phyloP scores from a whole-genome alignment of 1,140 invertebrate species.

The Conopomorpha cramerella region DNA sequence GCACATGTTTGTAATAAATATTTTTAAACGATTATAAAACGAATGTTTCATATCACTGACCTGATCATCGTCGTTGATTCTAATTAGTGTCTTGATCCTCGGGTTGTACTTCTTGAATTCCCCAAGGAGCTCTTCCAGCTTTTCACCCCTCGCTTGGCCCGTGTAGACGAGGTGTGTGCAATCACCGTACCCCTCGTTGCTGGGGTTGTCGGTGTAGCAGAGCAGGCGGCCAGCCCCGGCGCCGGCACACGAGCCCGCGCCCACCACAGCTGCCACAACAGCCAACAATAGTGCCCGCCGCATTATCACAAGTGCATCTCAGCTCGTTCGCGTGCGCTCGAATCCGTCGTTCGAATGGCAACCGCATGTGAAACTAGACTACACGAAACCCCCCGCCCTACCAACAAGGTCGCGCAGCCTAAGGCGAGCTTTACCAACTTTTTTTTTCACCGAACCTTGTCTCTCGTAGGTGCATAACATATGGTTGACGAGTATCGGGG shows the following conservation, averaged over 20 bases:
- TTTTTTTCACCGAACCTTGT: too few species aligned
- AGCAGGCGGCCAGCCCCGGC: conserved; percentile 50
- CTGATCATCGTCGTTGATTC: conserved; percentile 46
- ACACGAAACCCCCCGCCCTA: too few species aligned
- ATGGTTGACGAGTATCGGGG: too few species aligned
- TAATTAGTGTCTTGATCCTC: conserved; percentile 45
- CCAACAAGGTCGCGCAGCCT: too few species aligned
- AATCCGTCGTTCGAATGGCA: too few species aligned
- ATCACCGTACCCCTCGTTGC: conserved; percentile 26
- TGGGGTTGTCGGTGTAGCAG: conserved; percentile 44
- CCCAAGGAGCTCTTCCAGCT: conserved; percentile 40
- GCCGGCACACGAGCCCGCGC: conserved; percentile 22
- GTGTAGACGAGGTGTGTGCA: conserved; percentile 58
- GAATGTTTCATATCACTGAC: conserved; percentile 17
- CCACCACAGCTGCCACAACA: conserved; percentile 23
- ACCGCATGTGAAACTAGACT: too few species aligned
- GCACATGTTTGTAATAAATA: too few species aligned
- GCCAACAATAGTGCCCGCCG: conserved; percentile 27
- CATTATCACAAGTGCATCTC: too few species aligned
- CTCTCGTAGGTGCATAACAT: too few species aligned
- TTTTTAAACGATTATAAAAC: too few species aligned
- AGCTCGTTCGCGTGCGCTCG: too few species aligned
- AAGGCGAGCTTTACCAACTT: too few species aligned
- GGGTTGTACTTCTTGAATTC: conserved; percentile 51
- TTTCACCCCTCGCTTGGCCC: conserved; percentile 43